Base-by-base conservation (phyloP, 2,888 invertebrate species). In the Eremobia ochroleuca region DNA sequence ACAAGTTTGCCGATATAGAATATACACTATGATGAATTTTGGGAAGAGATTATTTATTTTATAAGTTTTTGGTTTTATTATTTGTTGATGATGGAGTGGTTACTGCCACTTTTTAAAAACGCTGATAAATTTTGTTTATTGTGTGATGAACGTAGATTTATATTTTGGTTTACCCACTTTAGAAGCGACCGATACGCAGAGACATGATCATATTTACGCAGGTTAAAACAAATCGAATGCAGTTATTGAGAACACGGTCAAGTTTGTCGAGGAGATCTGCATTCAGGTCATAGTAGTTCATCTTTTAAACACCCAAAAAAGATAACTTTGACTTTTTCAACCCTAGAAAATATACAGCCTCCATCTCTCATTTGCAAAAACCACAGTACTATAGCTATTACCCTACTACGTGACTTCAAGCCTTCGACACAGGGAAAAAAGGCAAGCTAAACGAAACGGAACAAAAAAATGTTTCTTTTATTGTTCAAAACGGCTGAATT, bases 401-500 rank as follows among this genome's bases (percentile, higher is more conserved):
- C 34, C 34, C 28, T 1, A n/a, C 6, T 11, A 83, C 79, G 68
- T 77, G 68, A 83, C 78, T 59, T 72, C 58, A 67, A 65, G 52
- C 28, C 28, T 68, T 59, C 43, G n/a, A 25, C 8, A 15, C 13
- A 8, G 28, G 25, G n/a, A 49, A 61, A 64, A 72, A 31, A 73
- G 1, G 18, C 65, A 65, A 81, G 8, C 11, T 34, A 37, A 84
- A 64, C 64, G 49, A 79, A 84, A 72, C 66, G 55, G 9, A 40
- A 52, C 46, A 49, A 43, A 65, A 78, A 70, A 61, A 28, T 46
- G 25, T 46, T 55, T 11, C 46, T 65, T 79, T 79, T 84, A 71
- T 84, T 81, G n/a, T 58, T 1, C 46, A 79, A 84, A 84, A 62
- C 73, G 68, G 68, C 59, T 43, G 58, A 81, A 82, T 85, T 85